A percentile compares a stretch with the other conserved stretches of the same genome.
Conservation (phyloP, 2,888 invertebrate genomes). For the Oligia latruncula region DNA sequence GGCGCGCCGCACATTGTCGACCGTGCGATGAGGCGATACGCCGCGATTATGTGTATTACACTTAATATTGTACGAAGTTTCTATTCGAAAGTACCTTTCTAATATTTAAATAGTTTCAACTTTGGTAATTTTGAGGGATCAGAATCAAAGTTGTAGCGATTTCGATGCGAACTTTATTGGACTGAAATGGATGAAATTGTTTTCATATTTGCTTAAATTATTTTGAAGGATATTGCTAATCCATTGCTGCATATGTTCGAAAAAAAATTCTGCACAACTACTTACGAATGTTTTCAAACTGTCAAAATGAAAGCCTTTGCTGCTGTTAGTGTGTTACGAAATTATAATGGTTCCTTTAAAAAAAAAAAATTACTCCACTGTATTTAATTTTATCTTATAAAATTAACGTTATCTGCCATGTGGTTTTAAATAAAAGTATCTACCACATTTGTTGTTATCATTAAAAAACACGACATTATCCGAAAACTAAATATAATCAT, state of each 20-base stretch:
- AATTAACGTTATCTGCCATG: background rate
- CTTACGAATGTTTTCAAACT: too few relatives aligned
- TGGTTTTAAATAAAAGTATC: background rate
- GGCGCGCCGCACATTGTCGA: conserved; percentile 71
- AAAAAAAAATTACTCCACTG: too few relatives aligned
- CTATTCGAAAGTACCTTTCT: conserved; percentile 9
- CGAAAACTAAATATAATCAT: too few relatives aligned
- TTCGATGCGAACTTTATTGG: background rate
- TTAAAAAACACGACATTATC: background rate
- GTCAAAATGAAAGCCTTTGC: too few relatives aligned
- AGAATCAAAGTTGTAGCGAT: background rate
- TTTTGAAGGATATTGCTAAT: too few relatives aligned
- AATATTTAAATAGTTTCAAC: conserved; percentile 21
- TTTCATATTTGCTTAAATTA: background rate
- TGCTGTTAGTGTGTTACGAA: too few relatives aligned
- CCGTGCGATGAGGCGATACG: conserved; percentile 57
- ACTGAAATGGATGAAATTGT: background rate
- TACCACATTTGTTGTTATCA: background rate
- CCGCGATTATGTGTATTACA: conserved; percentile 60
- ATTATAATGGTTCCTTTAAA: too few relatives aligned
- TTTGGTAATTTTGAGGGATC: conserved; percentile 1
- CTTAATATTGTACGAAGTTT: conserved; percentile 45
- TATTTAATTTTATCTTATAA: background rate
- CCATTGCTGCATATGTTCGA: too few relatives aligned
- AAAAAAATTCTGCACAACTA: too few relatives aligned